Base-by-base conservation (phyloP, 2,797 vertebrate genomes). In the Coendou prehensilis region DNA sequence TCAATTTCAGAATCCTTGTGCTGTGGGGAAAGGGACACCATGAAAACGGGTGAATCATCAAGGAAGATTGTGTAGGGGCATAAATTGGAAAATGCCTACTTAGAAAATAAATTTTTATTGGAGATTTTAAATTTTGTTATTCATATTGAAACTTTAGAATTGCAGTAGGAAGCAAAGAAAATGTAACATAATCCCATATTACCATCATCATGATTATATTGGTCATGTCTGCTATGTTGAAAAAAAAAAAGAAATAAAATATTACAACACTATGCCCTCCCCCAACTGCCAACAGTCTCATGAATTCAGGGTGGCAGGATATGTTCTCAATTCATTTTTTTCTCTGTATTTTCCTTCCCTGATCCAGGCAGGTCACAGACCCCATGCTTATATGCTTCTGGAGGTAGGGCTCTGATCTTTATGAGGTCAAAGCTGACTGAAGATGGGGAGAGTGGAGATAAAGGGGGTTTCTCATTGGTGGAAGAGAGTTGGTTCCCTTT, bases 41-140 rank as follows among this genome's bases (percentile, higher is more conserved):
- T 28, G 37, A 93, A 37, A 92, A 79, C 9, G 86, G 89, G 67
- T 90, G 64, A 93, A 75, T 92, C 17, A 30, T 93, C 75, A 61
- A 83, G 78, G 67, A 96, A 97, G 81, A 96, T 10, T 50, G 20
- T n/a, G 8, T 76, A 63, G 52, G 47, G 81, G 75, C 52, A 89
- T 87, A 95, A 96, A 96, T 85, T 93, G 50, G 76, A 93, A 96
- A 97, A 95, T 79, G 61, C 56, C 81, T 95, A 59, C 83, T 97
- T 94, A 88, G 92, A 97, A 96, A 94, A 93, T 92, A 96, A 83
- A 75, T 93, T 96, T 96, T 96, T 96, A 95, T 88, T 94, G 63
- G 79, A 23, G 81, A 90, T 90, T 94, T 97, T 45, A 95, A 96
- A 95, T 91, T 86, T 87, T 93, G 84, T 96, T 96, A 96, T 96